Percentiles rank a stretch among this genome's conserved stretches.
These are phyloP conservation scores for Caenorhabditis sp. DNA, from an alignment of 2,888 invertebrate species.

Conservation along the genomic window DNA sequence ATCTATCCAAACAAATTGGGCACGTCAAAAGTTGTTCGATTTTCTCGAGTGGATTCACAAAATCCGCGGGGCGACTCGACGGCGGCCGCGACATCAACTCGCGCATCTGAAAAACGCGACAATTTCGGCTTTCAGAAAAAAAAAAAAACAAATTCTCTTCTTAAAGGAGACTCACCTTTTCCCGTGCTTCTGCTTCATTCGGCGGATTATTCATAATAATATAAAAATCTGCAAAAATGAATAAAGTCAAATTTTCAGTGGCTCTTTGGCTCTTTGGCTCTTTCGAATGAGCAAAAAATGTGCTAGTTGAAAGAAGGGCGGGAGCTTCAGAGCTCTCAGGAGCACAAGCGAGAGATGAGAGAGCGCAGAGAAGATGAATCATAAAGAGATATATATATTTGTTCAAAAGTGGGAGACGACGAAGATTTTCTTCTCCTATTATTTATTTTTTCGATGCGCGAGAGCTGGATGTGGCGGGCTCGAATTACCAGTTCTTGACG, in stretches of 20 bases:
- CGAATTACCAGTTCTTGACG: too few species aligned
- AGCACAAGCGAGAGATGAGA: neutral
- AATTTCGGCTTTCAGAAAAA: neutral
- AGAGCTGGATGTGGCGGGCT: too few species aligned
- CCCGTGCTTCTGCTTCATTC: conserved; percentile 52
- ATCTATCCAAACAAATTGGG: conserved; percentile 96
- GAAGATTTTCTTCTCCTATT: too few species aligned
- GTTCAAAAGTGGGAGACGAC: too few species aligned
- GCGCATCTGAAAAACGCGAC: conserved; percentile 39
- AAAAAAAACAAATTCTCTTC: neutral
- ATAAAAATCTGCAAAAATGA: neutral
- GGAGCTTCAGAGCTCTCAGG: conserved; percentile 17
- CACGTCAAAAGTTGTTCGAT: conserved; percentile 93
- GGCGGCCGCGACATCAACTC: conserved; percentile 56
- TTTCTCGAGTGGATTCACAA: conserved; percentile 71
- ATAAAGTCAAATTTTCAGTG: neutral
- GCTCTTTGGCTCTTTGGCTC: too few species aligned
- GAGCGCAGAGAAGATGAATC: too few species aligned
- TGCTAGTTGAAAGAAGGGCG: conserved; percentile 4
- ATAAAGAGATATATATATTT: too few species aligned
- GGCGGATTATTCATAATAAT: conserved; percentile 26
- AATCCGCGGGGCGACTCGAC: conserved; percentile 57
- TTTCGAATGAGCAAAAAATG: neutral
- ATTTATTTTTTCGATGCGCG: too few species aligned
- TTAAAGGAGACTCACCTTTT: conserved; percentile 44